These are phyloP conservation scores for Apodemia hepburni DNA, from an alignment of 2,888 invertebrate species.

Conservation along the genomic window DNA sequence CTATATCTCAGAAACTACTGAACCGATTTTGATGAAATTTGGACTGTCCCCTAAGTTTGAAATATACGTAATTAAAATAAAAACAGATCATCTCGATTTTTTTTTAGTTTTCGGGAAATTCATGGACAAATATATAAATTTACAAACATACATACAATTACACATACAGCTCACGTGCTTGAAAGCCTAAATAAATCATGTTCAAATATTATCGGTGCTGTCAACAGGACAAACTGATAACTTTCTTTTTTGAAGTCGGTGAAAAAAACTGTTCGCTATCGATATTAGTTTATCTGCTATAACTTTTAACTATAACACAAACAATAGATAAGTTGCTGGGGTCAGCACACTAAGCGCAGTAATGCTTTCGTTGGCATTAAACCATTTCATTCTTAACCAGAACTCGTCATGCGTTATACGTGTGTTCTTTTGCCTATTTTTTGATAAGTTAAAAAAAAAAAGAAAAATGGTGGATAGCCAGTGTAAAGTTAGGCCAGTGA, in stretches of 20 bases:
- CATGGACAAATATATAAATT: too few relatives aligned
- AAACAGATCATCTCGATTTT: too few relatives aligned
- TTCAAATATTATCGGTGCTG: too few relatives aligned
- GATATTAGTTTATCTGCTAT: conserved; percentile 1
- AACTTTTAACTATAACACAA: conserved; percentile 1
- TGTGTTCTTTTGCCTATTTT: conserved; percentile 27
- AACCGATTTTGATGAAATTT: too few relatives aligned
- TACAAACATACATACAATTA: too few relatives aligned
- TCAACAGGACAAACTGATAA: too few relatives aligned
- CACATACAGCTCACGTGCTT: too few relatives aligned
- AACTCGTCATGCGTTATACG: conserved; percentile 37
- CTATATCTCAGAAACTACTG: too few relatives aligned
- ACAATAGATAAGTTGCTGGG: conserved; percentile 13
- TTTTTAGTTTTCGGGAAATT: too few relatives aligned
- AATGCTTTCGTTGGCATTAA: conserved; percentile 26
- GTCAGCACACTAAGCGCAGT: conserved; percentile 3
- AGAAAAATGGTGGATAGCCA: conserved; percentile 58
- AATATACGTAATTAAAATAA: too few relatives aligned
- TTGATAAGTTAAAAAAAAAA: conserved; percentile 24
- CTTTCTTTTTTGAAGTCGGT: neutral
- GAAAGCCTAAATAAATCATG: too few relatives aligned
- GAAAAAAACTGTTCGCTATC: neutral
- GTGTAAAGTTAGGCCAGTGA: conserved; percentile 59
- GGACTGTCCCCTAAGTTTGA: too few relatives aligned
- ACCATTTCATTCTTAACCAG: conserved; percentile 40